A percentile compares a stretch with the other conserved stretches of the same genome.
These are phyloP conservation scores for Meleagris gallopavo DNA, from an alignment of 2,113 vertebrate species.

Conservation along the genomic window DNA sequence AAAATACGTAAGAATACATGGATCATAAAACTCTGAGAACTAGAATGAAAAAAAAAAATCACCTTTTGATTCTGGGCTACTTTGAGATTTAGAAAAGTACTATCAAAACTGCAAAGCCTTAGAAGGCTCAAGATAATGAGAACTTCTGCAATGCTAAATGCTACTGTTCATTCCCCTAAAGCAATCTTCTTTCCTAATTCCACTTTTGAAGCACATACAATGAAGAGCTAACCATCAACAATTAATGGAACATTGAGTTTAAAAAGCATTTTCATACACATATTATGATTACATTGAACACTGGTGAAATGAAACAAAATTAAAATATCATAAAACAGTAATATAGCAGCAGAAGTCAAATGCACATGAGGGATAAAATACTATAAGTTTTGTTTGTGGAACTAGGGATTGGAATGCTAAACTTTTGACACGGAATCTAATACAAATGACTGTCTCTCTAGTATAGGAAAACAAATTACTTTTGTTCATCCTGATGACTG, in stretches of 20 bases:
- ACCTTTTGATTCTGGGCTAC: background rate
- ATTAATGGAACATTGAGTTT: background rate
- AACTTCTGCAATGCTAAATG: background rate
- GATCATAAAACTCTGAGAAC: background rate
- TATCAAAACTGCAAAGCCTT: background rate
- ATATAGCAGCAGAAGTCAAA: background rate
- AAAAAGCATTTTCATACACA: background rate
- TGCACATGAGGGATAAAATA: background rate
- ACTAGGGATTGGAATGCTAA: background rate
- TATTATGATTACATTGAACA: background rate
- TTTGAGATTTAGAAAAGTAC: background rate
- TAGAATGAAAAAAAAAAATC: background rate
- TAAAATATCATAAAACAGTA: background rate
- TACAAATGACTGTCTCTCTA: background rate
- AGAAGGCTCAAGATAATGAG: background rate
- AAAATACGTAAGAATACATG: fast-evolving
- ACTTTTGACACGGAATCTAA: background rate
- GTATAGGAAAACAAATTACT: background rate
- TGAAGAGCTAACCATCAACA: background rate
- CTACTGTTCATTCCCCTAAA: background rate
- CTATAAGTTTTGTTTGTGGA: background rate
- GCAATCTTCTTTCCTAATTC: background rate
- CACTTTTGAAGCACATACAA: background rate
- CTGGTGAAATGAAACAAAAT: background rate
- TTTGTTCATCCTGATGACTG: background rate